Evolutionary conservation across 2,113 vertebrate genomes (phyloP).

Genomic region (Syrmaticus mikado): DNA sequence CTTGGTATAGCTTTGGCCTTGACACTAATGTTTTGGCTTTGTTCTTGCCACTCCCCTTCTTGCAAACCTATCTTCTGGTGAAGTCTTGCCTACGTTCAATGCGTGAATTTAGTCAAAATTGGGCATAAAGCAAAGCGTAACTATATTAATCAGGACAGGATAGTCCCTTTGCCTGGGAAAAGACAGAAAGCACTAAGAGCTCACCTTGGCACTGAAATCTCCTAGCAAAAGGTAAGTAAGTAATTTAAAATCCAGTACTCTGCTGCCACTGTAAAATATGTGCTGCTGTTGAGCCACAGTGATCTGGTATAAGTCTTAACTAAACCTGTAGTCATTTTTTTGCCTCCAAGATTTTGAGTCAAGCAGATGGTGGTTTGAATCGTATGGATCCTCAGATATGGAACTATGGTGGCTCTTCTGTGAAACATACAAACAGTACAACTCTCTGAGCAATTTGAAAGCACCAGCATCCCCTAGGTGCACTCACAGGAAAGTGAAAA

Average conservation of each 20-base stretch:
- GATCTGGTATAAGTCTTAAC: neutral
- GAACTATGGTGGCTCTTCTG: neutral
- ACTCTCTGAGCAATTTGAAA: neutral
- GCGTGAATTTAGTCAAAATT: neutral
- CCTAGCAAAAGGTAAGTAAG: neutral
- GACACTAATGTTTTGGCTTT: neutral
- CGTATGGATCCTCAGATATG: fast-evolving
- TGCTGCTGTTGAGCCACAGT: neutral
- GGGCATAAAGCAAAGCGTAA: neutral
- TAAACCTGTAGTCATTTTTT: neutral
- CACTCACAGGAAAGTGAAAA: neutral
- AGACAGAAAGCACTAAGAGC: neutral
- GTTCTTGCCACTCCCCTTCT: neutral
- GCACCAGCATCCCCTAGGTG: neutral
- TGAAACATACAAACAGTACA: neutral
- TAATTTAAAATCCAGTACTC: neutral
- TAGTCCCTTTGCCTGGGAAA: neutral
- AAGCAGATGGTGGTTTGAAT: neutral
- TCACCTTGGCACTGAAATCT: neutral
- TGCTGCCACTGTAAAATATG: neutral
- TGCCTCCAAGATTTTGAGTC: neutral
- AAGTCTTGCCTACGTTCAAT: neutral
- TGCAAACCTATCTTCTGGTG: neutral
- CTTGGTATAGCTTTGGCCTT: neutral
- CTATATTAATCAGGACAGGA: neutral